phyloP scores from a whole-genome alignment of 1,140 invertebrate species.

The Phymastichus coffea region DNA sequence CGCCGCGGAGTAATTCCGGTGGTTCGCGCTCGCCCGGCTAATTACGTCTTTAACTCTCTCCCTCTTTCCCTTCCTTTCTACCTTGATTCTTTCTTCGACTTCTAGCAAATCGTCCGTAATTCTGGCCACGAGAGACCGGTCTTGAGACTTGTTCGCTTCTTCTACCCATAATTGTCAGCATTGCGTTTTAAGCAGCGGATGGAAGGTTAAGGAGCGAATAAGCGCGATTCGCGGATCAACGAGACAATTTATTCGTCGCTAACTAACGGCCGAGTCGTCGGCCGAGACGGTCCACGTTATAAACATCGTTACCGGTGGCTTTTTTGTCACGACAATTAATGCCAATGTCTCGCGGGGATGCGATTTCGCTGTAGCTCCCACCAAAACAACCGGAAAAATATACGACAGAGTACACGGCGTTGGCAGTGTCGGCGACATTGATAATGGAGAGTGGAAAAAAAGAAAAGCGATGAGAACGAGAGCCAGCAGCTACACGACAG shows the following conservation, averaged over 20 bases:
- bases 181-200: too few species aligned
- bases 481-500: not conserved
- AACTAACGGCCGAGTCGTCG: not conserved
- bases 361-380: not conserved
- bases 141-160: too few species aligned
- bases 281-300: too few species aligned
- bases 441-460: not conserved
- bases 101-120: too few species aligned
- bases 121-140: too few species aligned
- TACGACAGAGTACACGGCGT: too few species aligned
- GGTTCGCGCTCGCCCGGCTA: conserved; percentile 32
- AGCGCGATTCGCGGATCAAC: not conserved
- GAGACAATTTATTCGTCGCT: not conserved
- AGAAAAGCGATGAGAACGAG: not conserved
- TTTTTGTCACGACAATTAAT: conserved; percentile 8
- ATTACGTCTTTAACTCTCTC: conserved; percentile 43
- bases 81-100: conserved; percentile 2
- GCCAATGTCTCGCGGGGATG: not conserved
- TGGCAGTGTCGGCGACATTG: not conserved
- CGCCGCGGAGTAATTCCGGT: conserved; percentile 35
- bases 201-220: too few species aligned
- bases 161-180: too few species aligned
- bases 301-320: too few species aligned
- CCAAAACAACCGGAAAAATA: too few species aligned
- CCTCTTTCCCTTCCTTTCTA: not conserved